These are phyloP conservation scores for Echinarachnius parma DNA, from an alignment of 53 echinoderm and acorn worm genomes.

Conservation along the genomic window DNA sequence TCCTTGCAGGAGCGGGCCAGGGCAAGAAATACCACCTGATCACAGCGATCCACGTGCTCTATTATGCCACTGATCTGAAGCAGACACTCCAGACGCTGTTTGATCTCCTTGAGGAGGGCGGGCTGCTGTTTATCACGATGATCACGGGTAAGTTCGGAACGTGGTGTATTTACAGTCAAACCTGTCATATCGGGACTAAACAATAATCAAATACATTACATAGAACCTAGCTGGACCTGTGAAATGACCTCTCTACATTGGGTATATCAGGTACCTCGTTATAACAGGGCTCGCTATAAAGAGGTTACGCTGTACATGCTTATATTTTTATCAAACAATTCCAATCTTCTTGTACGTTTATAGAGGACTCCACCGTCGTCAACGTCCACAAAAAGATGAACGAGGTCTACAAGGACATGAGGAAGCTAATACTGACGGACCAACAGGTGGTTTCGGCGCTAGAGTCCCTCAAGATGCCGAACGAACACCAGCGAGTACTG, in stretches of 20 bases:
- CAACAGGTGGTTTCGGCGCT: conserved; percentile 7
- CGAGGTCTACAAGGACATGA: conserved; percentile 1
- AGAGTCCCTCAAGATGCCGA: conserved; percentile 1
- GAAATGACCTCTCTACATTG: too few relatives aligned
- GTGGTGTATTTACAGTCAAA: too few relatives aligned
- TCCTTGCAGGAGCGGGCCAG: background rate
- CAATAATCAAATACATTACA: too few relatives aligned
- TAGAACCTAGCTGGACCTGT: too few relatives aligned
- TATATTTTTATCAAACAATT: too few relatives aligned
- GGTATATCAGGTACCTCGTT: too few relatives aligned
- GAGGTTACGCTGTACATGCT: too few relatives aligned
- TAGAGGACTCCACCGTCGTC: conserved; percentile 30
- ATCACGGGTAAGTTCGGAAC: conserved; percentile 21
- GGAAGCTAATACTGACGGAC: conserved; percentile 8
- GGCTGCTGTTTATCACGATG: conserved; percentile 23
- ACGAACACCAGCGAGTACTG: background rate
- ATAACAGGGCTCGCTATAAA: too few relatives aligned
- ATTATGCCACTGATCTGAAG: conserved; percentile 33
- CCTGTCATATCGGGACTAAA: too few relatives aligned
- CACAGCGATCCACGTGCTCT: conserved; percentile 38
- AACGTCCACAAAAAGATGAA: conserved; percentile 34
- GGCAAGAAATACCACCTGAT: conserved; percentile 40
- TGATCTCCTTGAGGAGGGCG: conserved; percentile 30
- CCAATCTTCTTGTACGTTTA: too few relatives aligned
- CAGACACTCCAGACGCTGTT: conserved; percentile 15